Base-by-base conservation (phyloP, 2,888 invertebrate genomes). In the Syritta pipiens region DNA sequence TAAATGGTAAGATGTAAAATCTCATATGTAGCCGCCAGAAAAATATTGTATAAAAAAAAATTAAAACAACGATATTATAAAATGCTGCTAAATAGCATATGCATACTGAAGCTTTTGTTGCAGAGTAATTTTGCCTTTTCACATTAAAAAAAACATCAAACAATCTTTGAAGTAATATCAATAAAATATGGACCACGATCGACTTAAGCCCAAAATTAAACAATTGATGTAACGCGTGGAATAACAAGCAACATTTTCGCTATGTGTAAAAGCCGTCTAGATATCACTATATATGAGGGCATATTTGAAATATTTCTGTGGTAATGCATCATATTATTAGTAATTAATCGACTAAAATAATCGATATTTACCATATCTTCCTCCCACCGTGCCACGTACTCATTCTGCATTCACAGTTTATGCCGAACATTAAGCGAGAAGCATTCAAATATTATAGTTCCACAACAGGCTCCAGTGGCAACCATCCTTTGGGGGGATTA, bases 371-470 rank as follows among this genome's bases (percentile, higher is more conserved):
- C 24, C 9, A 55, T n/a, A 53, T 42, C 44, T 53, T 30, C 14
- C 30, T 65, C 42, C 37, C 35, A 28, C 53, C n/a, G n/a, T n/a
- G 20, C 46, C 40, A 30, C 63, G 32, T 53, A 53, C 53, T 19
- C 42, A 32, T 35, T 32, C 12, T 26, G 44, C 30, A 46, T 26
- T n/a, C 44, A 12, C 12, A 24, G 12, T 32, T 55, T 24, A 55
- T 65, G 19, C 46, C 35, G 65, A 65, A 55, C 55, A 65, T 44
- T 9, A 42, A 55, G 12, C 44, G n/a, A 26, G 14, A 35, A 44
- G 6, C 53, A 55, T 55, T 55, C 35, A 65, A 46, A 53, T 55
- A 35, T 35, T 19, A 68, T 74, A 67, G 59, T 59, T 60, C 14
- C 32, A 30, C 46, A 53, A 53, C 46, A 62, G 37, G 37, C 53